phyloP scores from a whole-genome alignment of 2,888 invertebrate genomes.

The Crocallis elinguaria region DNA sequence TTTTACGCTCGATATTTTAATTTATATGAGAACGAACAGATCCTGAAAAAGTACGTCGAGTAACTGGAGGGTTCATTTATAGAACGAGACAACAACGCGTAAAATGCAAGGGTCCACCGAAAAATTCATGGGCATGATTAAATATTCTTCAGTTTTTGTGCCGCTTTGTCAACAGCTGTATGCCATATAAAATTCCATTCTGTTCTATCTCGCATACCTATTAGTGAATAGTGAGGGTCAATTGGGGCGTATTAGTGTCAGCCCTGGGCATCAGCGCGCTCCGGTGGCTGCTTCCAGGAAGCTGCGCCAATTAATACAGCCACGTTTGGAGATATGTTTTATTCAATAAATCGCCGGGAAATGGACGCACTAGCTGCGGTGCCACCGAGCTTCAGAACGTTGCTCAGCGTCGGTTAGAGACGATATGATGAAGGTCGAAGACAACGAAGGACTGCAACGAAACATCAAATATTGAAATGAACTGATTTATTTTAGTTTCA shows the following conservation, averaged over 20 bases:
- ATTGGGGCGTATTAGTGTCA: constrained; percentile 20
- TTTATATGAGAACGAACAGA: neutral
- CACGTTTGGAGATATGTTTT: constrained; percentile 34
- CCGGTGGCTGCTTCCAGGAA: constrained; percentile 18
- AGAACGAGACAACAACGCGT: neutral
- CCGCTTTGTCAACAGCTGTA: neutral
- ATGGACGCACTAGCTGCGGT: neutral
- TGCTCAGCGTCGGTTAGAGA: neutral
- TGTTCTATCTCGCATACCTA: neutral
- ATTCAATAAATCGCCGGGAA: constrained; percentile 26
- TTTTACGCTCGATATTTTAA: constrained; percentile 2
- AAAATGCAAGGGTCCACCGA: too few species aligned
- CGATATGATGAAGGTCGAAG: neutral
- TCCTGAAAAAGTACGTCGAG: neutral
- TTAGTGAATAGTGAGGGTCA: neutral
- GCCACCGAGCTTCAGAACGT: neutral
- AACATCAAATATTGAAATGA: neutral
- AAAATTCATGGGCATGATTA: neutral
- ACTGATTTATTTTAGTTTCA: neutral
- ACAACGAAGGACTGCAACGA: neutral
- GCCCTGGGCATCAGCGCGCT: constrained; percentile 27
- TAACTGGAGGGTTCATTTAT: neutral
- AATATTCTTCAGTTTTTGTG: too few species aligned
- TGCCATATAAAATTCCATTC: neutral
- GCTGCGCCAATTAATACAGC: constrained; percentile 29